Evolutionary conservation across 2,113 vertebrate species (phyloP).

Genomic region (Tachuris rubrigastra): DNA sequence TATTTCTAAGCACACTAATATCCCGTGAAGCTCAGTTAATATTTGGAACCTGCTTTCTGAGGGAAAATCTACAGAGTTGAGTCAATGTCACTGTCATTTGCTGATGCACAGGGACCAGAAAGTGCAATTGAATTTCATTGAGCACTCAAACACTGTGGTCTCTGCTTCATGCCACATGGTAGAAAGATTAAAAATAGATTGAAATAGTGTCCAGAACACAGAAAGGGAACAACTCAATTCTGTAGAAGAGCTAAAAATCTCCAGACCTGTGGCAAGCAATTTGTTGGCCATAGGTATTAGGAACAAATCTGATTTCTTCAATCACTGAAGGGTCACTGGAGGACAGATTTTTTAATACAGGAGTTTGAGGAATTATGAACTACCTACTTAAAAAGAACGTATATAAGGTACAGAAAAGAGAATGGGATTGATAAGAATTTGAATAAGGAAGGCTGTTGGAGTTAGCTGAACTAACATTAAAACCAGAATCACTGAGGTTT

Average conservation of each 20-base stretch:
- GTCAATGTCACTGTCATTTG: neutral
- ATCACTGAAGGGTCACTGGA: neutral
- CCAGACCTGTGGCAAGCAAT: neutral
- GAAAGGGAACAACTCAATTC: neutral
- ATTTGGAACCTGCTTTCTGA: neutral
- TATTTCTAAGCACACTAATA: neutral
- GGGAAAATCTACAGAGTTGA: neutral
- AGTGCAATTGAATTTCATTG: neutral
- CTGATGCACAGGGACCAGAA: neutral
- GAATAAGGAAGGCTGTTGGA: neutral
- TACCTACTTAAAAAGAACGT: neutral
- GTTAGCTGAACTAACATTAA: neutral
- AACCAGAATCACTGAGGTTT: neutral
- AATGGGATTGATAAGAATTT: neutral
- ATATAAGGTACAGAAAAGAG: neutral
- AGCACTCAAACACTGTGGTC: neutral
- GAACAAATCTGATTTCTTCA: neutral
- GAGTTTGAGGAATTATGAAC: neutral
- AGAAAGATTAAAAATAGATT: neutral
- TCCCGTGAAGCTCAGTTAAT: neutral
- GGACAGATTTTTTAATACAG: neutral
- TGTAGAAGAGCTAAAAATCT: neutral
- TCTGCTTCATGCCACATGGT: neutral
- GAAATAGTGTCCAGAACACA: neutral
- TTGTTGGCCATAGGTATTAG: neutral